Evolutionary conservation across 2,888 invertebrate genomes (phyloP), one percentile per base, ranked within the genome.

Genomic region (Dinocampus coccinellae): DNA sequence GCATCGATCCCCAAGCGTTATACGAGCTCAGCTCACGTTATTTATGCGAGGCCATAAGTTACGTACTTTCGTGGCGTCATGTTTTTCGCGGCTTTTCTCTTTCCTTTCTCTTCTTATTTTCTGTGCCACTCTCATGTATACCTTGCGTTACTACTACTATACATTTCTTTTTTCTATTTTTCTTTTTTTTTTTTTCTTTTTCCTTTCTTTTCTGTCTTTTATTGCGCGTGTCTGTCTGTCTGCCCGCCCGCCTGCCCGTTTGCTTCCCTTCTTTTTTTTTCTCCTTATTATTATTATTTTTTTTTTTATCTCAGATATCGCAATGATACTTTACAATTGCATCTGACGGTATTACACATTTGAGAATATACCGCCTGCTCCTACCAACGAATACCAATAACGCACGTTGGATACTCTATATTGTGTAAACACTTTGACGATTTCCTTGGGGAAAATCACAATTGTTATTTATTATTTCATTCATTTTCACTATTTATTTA

Each of bases 51-150:
- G 73, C 75, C 75, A 73, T 76, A 73, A 77, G 76, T 75, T 76
- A 75, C 73, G 75, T 75, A 77, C 75, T 76, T 77, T 77, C 73
- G 58, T 64, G 74, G 70, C 72, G 73, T 75, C 72, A 76, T 77
- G 70, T 73, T 75, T 75, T 66, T 65, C 75, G 70, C 74, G 63
- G 71, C 70, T 73, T 72, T 58, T 73, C 67, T 75, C 76, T 73
- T 73, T 57, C 22, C 47, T 61, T 24, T 22, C 53, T 22, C 47
- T 47, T 34, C 22, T 69, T 58, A 52, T 47, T 6, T 10, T 65
- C 47, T 39, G 67, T 66, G 62, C 53, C 66, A 62, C 63, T 67
- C 66, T 69, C 39, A 63, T 67, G 42, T 58, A 58, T 58, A 53
- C 69, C 67, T 69, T 72, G 60, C 70, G 63, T 68, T 70, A 57